Conservation (phyloP, 2,113 vertebrate species). For the Corydoras sp. region DNA sequence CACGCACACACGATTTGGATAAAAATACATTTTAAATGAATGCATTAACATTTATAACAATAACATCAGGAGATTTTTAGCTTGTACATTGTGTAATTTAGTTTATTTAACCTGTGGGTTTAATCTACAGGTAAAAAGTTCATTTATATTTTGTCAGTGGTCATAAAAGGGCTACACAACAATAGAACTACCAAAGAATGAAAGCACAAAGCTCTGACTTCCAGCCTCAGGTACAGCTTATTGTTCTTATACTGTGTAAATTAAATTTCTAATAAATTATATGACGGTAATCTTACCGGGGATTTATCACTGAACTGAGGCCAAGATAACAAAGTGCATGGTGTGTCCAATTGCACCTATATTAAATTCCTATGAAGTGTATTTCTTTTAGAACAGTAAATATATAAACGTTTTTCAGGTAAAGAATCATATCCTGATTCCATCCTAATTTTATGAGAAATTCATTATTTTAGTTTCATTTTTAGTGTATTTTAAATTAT, state of each 20-base stretch:
- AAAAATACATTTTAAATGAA: too few species aligned
- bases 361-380: neutral
- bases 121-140: neutral
- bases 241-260: conserved; percentile 1
- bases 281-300: conserved; percentile 4
- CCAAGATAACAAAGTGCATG: neutral
- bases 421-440: neutral
- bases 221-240: neutral
- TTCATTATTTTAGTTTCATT: neutral
- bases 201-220: neutral
- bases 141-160: neutral
- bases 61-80: neutral
- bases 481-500: conserved; percentile 2
- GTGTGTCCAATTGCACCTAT: neutral
- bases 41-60: too few species aligned
- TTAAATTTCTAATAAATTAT: conserved; percentile 10
- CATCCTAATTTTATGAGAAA: neutral
- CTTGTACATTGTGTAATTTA: neutral
- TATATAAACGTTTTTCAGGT: neutral
- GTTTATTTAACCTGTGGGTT: neutral
- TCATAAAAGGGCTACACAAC: neutral
- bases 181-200: neutral
- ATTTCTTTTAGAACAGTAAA: neutral
- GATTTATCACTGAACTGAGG: conserved; percentile 6
- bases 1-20: too few species aligned